Base-by-base conservation (phyloP, 53 echinoderm and acorn worm genomes). In the Echinarachnius parma region DNA sequence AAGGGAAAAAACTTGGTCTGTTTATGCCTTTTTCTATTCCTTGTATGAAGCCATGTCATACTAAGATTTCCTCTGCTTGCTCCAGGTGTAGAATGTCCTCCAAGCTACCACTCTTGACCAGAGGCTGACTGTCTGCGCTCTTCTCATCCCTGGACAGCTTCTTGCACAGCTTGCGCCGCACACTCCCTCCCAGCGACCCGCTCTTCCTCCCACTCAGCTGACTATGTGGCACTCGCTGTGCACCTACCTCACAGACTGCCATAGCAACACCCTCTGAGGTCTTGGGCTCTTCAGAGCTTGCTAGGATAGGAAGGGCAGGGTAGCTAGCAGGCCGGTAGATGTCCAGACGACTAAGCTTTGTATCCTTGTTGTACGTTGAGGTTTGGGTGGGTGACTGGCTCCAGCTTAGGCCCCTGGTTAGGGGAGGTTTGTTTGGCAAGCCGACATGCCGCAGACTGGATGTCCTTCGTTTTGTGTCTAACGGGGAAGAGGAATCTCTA, bases 101-200 rank as follows among this genome's bases (percentile, higher is more conserved):
- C 9, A 23, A 33, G 18, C 34, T 28, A 29, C 26, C 46, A 15
- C 14, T 46, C 9, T 15, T 49, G 1, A 66, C 66, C 30, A 66
- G 66, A 2, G 66, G 66, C 46, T 66, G 48, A 10, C 49, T 66
- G 31, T 66, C 66, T 4, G 66, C 48, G 20, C 34, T 49, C 5
- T 23, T 25, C 2, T 66, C n/a, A 27, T 47, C 49, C 32, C 66
- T 48, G 19, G 66, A 66, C 66, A 66, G 46, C 48, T 49, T 49
- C 30, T 49, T 28, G 31, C 66, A 48, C 49, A 66, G 21, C 34
- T 48, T 66, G 16, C 48, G 50, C 66, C 21, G 47, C 30, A 66
- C 19, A 32, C 66, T 66, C 5, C 66, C 66, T 15, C 48, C 49
- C 49, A 48, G 28, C 26, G 49, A 66, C 22, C 30, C 47, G 66